phyloP scores from a whole-genome alignment of 2,888 invertebrate species.

The Andrena bucephala region DNA sequence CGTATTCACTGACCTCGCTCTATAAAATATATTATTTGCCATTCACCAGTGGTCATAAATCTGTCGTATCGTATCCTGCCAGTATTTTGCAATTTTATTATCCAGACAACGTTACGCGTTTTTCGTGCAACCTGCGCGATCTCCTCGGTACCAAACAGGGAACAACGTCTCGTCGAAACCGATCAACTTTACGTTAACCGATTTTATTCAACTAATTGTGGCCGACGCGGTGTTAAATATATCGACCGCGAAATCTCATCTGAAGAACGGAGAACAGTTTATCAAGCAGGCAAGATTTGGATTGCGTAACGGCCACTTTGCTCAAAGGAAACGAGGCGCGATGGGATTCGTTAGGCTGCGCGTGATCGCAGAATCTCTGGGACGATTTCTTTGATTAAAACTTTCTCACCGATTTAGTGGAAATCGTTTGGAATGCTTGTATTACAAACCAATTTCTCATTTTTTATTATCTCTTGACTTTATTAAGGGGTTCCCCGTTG shows the following conservation, averaged over 20 bases:
- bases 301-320: slow-evolving; percentile 10
- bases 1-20: background rate
- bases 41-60: background rate
- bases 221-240: slow-evolving; percentile 8
- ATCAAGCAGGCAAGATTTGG: background rate
- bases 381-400: background rate
- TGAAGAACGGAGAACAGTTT: slow-evolving; percentile 16
- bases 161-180: background rate
- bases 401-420: too few relatives aligned
- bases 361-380: background rate
- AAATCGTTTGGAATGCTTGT: too few relatives aligned
- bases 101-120: background rate
- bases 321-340: background rate
- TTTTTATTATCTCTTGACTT: background rate
- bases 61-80: background rate
- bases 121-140: too few relatives aligned
- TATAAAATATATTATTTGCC: background rate
- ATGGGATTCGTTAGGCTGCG: slow-evolving; percentile 1
- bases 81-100: background rate
- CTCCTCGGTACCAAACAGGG: background rate
- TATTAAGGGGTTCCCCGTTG: background rate
- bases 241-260: slow-evolving; percentile 16
- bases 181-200: background rate
- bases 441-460: background rate
- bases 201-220: slow-evolving; percentile 11